phyloP scores from a whole-genome alignment of 2,797 vertebrate genomes.

The Halcyon leucocephala region DNA sequence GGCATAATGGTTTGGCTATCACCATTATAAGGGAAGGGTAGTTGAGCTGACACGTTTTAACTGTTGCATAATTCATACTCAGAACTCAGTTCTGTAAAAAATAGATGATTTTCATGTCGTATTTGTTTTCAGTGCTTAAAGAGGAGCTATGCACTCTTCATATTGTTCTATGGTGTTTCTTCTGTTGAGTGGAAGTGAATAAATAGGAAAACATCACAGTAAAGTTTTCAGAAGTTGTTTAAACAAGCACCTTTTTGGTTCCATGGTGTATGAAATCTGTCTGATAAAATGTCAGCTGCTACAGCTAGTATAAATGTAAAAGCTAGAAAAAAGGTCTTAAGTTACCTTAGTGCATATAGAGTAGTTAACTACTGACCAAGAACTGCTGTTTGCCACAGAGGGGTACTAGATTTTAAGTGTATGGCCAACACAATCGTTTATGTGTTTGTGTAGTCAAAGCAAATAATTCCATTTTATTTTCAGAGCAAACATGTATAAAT shows the following conservation, averaged over 20 bases:
- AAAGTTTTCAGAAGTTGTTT: background rate
- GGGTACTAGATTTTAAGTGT: background rate
- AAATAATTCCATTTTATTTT: background rate
- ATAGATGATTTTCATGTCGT: background rate
- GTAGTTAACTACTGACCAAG: background rate
- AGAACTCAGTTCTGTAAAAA: background rate
- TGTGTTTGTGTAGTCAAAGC: background rate
- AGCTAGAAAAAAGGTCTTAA: background rate
- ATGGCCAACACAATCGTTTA: background rate
- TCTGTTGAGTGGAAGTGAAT: background rate
- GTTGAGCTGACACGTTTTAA: background rate
- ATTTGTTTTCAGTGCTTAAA: background rate
- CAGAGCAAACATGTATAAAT: background rate
- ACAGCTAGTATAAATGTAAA: background rate
- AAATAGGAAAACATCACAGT: background rate
- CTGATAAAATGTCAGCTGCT: background rate
- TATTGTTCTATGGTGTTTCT: background rate
- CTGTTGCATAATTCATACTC: background rate
- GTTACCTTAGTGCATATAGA: background rate
- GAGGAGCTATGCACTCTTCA: fast-evolving
- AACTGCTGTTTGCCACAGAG: background rate
- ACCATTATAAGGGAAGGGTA: background rate
- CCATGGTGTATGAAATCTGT: background rate
- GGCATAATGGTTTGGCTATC: background rate
- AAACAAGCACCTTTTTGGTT: background rate